phyloP scores from a whole-genome alignment of 2,113 vertebrate species.

The Porphyrio hochstetteri region DNA sequence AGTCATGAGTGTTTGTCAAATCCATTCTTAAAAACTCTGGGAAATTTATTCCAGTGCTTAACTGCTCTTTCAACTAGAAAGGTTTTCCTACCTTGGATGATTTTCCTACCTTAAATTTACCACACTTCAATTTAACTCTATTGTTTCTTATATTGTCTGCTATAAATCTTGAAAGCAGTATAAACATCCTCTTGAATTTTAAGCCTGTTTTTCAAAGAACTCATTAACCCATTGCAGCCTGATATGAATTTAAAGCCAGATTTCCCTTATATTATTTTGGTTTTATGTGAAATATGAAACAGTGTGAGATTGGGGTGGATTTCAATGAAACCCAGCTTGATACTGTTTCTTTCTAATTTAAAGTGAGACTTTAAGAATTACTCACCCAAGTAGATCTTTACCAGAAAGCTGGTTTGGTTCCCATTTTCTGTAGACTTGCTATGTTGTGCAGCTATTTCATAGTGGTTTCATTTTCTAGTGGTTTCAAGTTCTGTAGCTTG shows the following conservation, averaged over 20 bases:
- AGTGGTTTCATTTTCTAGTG: not conserved
- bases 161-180: not conserved
- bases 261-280: not conserved
- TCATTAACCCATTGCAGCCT: not conserved
- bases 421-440: not conserved
- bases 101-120: not conserved
- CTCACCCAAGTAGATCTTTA: not conserved
- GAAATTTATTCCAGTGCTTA: not conserved
- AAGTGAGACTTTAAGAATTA: not conserved
- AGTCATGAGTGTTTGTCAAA: not conserved
- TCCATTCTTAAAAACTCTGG: not conserved
- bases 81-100: not conserved
- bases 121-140: not conserved
- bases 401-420: not conserved
- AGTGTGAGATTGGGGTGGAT: rapidly evolving
- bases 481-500: not conserved
- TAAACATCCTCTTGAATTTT: not conserved
- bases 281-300: not conserved
- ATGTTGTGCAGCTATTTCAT: not conserved
- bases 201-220: not conserved
- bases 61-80: not conserved
- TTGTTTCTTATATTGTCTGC: not conserved
- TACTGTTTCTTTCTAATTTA: not conserved
- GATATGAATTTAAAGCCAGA: not conserved
- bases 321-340: not conserved